Percentiles rank a stretch among this genome's conserved stretches.
These are phyloP conservation scores for Drosophila pseudotalamancana DNA, from an alignment of 2,888 invertebrate species.

Conservation along the genomic window DNA sequence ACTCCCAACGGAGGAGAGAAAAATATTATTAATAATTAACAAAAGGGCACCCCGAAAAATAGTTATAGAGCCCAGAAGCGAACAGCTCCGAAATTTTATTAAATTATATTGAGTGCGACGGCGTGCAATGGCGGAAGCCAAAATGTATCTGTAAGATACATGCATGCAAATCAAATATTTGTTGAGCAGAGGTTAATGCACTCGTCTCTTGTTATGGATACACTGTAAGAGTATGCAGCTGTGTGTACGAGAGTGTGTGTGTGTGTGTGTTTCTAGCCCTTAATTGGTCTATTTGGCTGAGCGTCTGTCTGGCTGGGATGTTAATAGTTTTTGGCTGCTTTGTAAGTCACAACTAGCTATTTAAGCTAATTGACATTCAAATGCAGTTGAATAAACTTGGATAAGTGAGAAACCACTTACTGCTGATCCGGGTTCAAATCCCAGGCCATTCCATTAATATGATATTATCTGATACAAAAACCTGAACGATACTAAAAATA, in stretches of 20 bases:
- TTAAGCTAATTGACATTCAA: slow-evolving; percentile 78
- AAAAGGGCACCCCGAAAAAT: slow-evolving; percentile 68
- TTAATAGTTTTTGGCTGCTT: slow-evolving; percentile 68
- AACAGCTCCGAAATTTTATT: slow-evolving; percentile 59
- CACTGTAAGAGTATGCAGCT: slow-evolving; percentile 1
- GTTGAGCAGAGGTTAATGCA: slow-evolving; percentile 69
- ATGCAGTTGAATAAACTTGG: slow-evolving; percentile 75
- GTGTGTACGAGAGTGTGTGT: slow-evolving; percentile 3
- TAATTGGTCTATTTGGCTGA: slow-evolving; percentile 60
- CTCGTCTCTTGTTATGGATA: slow-evolving; percentile 52
- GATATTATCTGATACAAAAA: too few relatives aligned
- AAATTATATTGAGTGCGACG: slow-evolving; percentile 78
- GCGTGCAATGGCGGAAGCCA: slow-evolving; percentile 47
- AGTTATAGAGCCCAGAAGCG: too few relatives aligned
- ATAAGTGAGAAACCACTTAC: slow-evolving; percentile 9
- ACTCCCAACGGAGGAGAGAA: neutral
- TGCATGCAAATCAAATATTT: slow-evolving; percentile 64
- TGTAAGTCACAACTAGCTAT: slow-evolving; percentile 76
- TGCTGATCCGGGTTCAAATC: too few relatives aligned
- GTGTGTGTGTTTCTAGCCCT: slow-evolving; percentile 29
- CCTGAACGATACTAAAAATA: too few relatives aligned
- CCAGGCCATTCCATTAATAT: too few relatives aligned
- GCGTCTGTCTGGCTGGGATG: slow-evolving; percentile 29
- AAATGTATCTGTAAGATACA: slow-evolving; percentile 48
- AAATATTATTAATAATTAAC: slow-evolving; percentile 75